These are phyloP conservation scores for Sarcophaga carnaria DNA, from an alignment of 2,888 invertebrate genomes.

Conservation along the genomic window DNA sequence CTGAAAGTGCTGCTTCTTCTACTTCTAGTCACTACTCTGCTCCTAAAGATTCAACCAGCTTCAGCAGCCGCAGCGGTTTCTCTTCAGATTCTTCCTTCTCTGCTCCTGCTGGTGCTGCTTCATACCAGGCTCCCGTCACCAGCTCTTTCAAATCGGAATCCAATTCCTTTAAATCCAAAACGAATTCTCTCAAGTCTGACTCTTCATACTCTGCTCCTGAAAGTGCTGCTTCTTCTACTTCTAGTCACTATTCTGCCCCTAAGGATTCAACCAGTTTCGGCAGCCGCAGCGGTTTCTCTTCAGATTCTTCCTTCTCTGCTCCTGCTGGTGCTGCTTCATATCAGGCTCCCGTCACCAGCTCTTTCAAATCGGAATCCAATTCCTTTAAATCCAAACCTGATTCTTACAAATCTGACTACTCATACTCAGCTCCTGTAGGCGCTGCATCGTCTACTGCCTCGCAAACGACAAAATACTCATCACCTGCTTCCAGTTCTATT, in stretches of 20 bases:
- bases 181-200: too few relatives aligned
- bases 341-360: constrained; percentile 43
- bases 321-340: constrained; percentile 39
- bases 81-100: not conserved
- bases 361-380: constrained; percentile 31
- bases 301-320: not conserved
- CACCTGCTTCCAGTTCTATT: constrained; percentile 3
- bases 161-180: not conserved
- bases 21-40: constrained; percentile 8
- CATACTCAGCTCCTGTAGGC: constrained; percentile 43
- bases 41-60: not conserved
- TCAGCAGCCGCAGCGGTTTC: not conserved
- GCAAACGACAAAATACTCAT: too few relatives aligned
- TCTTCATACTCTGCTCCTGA: constrained; percentile 43
- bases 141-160: constrained; percentile 23
- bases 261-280: not conserved
- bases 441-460: constrained; percentile 13
- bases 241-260: constrained; percentile 8
- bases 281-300: not conserved
- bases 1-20: constrained; percentile 20
- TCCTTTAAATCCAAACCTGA: not conserved
- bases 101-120: constrained; percentile 26
- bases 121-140: constrained; percentile 49
- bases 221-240: constrained; percentile 16
- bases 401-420: not conserved